These are phyloP conservation scores for Trichomycterus rosablanca DNA, from an alignment of 2,113 vertebrate genomes.

Conservation along the genomic window DNA sequence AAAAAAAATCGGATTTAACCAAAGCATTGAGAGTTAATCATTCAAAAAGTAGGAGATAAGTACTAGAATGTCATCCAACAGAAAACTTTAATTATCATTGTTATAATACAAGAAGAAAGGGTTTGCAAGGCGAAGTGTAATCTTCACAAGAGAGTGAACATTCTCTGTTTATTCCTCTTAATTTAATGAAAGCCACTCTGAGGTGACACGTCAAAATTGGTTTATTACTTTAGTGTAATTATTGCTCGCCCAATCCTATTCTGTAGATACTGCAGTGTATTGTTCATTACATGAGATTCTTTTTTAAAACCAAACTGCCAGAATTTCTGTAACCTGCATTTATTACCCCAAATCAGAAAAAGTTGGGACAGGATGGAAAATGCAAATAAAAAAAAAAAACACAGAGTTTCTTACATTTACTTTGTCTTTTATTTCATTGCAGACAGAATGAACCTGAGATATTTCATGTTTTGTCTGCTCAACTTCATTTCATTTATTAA, in stretches of 20 bases:
- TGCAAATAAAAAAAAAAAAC: no score
- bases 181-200: constrained; percentile 67
- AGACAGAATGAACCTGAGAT: no score
- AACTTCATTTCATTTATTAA: no score
- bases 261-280: constrained; percentile 45
- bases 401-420: no score
- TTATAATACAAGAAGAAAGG: constrained; percentile 70
- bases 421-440: no score
- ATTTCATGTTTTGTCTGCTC: no score
- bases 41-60: constrained; percentile 68
- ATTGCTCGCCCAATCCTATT: constrained; percentile 51
- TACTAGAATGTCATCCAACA: constrained; percentile 72
- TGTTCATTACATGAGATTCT: constrained; percentile 53
- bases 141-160: constrained; percentile 64
- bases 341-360: no score
- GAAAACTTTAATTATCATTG: constrained; percentile 73
- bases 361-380: no score
- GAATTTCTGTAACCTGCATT: no score
- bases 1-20: constrained; percentile 69
- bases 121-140: constrained; percentile 55
- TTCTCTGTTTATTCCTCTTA: constrained; percentile 72
- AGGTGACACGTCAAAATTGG: constrained; percentile 71
- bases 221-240: constrained; percentile 69
- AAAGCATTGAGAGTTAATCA: constrained; percentile 69
- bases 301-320: constrained; percentile 49